phyloP scores from a whole-genome alignment of 37 sponge, comb jelly and placozoan genomes.

The Axinella damicornis region DNA sequence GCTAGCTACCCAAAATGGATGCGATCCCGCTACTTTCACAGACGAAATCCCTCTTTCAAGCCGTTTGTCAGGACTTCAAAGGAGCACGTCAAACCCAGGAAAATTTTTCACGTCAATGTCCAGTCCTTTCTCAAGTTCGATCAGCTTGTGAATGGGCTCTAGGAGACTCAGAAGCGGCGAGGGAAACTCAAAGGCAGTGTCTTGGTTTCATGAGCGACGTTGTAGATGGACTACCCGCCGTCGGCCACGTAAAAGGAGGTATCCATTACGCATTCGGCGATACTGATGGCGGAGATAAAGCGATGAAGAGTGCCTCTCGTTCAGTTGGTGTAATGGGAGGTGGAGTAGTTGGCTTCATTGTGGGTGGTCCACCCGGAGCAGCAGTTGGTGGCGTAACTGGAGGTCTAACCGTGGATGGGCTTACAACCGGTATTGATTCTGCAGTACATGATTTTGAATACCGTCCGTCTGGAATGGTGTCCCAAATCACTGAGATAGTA shows the following conservation, averaged over 20 bases:
- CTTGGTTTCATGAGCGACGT: constrained; percentile 4
- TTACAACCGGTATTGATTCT: constrained; percentile 29
- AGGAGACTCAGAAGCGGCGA: constrained; percentile 21
- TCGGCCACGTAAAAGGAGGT: constrained; percentile 45
- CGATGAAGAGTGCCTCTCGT: constrained; percentile 30
- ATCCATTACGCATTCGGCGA: constrained; percentile 44
- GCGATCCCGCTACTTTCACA: constrained; percentile 23
- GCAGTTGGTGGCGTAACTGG: constrained; percentile 16
- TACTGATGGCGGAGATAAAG: constrained; percentile 39
- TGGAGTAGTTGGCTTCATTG: constrained; percentile 22
- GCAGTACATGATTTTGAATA: constrained; percentile 29
- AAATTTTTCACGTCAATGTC: constrained; percentile 27
- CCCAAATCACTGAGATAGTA: too few species aligned
- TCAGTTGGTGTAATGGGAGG: constrained; percentile 34
- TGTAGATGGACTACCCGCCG: constrained; percentile 21
- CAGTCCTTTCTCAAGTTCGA: constrained; percentile 24
- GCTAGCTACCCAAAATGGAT: too few species aligned
- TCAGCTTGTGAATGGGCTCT: neutral
- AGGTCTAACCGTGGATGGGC: constrained; percentile 10
- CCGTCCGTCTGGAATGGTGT: constrained; percentile 9
- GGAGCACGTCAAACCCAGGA: constrained; percentile 33
- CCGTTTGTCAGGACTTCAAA: neutral
- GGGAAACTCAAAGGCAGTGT: constrained; percentile 21
- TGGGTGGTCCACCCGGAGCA: constrained; percentile 25
- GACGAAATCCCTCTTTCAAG: constrained; percentile 27